Evolutionary conservation across 2,797 vertebrate genomes (phyloP), one percentile per base, ranked within the genome.

Genomic region (Mionectes olivaceus): DNA sequence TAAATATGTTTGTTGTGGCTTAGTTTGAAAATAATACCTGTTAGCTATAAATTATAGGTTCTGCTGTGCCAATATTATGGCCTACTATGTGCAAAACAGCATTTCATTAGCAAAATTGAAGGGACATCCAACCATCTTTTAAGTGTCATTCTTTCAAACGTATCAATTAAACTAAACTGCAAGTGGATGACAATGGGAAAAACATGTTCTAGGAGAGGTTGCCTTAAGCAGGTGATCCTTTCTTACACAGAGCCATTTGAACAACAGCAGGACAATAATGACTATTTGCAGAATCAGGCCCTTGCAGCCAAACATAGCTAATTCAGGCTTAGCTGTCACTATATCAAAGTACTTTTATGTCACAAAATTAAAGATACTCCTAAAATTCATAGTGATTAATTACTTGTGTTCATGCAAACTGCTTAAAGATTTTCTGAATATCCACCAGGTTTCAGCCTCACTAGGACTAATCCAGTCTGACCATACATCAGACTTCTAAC

Each of bases 51-150:
- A 71, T 47, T 13, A 81, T 33, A 77, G 43, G 67, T 82, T 82
- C 53, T 82, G 56, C 46, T 68, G 13, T 61, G 30, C 30, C 76
- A 87, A 19, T 84, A 70, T 46, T 89, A 84, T 18, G 32, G 56
- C 52, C 49, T 47, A 46, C 27, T 61, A 75, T 86, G 53, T 53
- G 70, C 7, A 78, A 87, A 81, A 15, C 28, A 78, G 46, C 25
- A 83, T 77, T 92, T 94, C 55, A 81, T 83, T 85, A 92, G 52
- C 28, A 86, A 92, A 94, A 87, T 5, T 74, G 55, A 94, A 82
- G 73, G 73, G 65, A 64, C 79, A 93, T 69, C 46, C 64, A 63
- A 86, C 32, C 39, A 55, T 80, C 81, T 87, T 82, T 12, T 68
- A 89, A 89, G 33, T 5, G 13, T 75, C 55, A 47, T 77, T 82